Evolutionary conservation across 2,888 invertebrate genomes (phyloP).

Genomic region (Harpalus rubripes): DNA sequence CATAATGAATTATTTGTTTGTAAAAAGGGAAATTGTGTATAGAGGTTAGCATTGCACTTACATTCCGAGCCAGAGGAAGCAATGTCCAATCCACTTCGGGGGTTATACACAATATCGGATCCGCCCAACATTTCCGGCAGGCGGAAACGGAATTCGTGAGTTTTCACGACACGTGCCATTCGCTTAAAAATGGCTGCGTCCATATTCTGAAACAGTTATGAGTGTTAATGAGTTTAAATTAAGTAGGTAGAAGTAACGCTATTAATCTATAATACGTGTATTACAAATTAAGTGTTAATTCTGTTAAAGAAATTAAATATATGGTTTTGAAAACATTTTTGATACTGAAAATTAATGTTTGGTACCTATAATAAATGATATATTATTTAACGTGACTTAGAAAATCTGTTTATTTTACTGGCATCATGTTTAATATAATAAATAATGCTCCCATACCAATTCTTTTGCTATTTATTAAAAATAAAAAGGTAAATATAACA

Average conservation of each 20-base stretch:
- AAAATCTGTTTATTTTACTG: too few relatives aligned
- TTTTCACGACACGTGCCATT: constrained; percentile 84
- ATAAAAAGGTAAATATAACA: too few relatives aligned
- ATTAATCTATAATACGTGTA: neutral
- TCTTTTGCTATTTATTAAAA: too few relatives aligned
- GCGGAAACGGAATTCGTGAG: constrained; percentile 86
- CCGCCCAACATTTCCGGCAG: constrained; percentile 86
- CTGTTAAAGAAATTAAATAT: too few relatives aligned
- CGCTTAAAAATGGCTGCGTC: constrained; percentile 88
- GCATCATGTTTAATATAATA: too few relatives aligned
- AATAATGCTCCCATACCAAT: too few relatives aligned
- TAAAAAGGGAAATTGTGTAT: constrained; percentile 30
- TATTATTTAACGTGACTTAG: too few relatives aligned
- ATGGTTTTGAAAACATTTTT: too few relatives aligned
- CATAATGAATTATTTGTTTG: constrained; percentile 2
- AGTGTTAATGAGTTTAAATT: neutral
- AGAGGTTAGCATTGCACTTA: constrained; percentile 74
- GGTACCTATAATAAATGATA: too few relatives aligned
- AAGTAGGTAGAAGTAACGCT: neutral
- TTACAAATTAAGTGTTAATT: neutral
- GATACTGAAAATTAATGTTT: too few relatives aligned
- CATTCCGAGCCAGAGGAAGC: constrained; percentile 80
- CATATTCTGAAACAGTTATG: constrained; percentile 78
- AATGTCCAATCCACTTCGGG: constrained; percentile 83
- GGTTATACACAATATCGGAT: constrained; percentile 84